Evolutionary conservation across 2,797 vertebrate genomes (phyloP).

Genomic region (Pseudochirops cupreus): DNA sequence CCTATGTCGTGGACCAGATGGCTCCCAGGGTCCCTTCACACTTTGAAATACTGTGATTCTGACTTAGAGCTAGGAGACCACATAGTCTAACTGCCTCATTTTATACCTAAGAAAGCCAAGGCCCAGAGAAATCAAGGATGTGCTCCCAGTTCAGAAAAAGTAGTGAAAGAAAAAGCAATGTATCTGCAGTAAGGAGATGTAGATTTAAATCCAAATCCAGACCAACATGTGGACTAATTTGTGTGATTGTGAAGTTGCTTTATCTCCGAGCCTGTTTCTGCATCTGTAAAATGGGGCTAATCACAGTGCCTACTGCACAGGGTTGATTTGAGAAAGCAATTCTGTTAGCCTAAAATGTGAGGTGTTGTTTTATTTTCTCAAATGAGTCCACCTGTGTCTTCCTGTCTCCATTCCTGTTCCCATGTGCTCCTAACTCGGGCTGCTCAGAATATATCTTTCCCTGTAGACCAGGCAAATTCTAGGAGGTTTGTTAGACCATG

Average conservation of each 20-base stretch:
- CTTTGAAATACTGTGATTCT: not conserved
- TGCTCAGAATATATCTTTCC: not conserved
- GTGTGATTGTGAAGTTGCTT: not conserved
- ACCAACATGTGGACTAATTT: not conserved
- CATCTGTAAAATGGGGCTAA: not conserved
- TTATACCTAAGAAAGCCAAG: not conserved
- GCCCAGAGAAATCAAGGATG: not conserved
- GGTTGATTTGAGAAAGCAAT: not conserved
- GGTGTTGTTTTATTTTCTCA: not conserved
- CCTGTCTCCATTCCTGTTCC: not conserved
- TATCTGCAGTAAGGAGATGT: not conserved
- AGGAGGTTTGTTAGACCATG: too few relatives aligned
- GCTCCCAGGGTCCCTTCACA: not conserved
- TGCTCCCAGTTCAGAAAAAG: not conserved
- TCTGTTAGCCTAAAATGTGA: not conserved
- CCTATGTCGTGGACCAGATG: not conserved
- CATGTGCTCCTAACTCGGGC: not conserved
- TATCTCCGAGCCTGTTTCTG: not conserved
- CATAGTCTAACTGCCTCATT: not conserved
- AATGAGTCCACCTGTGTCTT: not conserved
- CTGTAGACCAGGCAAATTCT: not conserved
- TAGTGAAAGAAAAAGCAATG: not conserved
- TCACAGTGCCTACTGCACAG: not conserved
- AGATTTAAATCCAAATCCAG: not conserved
- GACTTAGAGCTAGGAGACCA: not conserved